These are phyloP conservation scores for Eilema griseolum DNA, from an alignment of 2,888 invertebrate species.

Conservation along the genomic window DNA sequence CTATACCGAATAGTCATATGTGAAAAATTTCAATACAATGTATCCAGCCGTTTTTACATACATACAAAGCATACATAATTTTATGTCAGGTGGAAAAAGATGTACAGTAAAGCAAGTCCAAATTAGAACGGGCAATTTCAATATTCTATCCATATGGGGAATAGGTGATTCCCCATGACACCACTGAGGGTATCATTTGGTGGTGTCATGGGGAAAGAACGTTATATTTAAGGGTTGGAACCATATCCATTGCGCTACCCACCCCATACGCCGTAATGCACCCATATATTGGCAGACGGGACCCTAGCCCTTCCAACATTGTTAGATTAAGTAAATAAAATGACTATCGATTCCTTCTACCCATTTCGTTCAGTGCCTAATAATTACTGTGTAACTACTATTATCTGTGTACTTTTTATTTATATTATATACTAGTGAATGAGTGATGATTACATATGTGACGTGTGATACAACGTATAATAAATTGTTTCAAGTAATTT, in stretches of 20 bases:
- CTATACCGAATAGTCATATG: no score
- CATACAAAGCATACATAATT: no score
- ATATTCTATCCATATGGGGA: not conserved
- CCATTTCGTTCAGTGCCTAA: not conserved
- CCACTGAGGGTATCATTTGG: no score
- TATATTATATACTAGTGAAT: not conserved
- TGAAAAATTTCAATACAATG: no score
- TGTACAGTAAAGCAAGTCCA: not conserved
- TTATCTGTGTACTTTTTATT: not conserved
- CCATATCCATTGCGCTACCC: not conserved
- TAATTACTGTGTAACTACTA: not conserved
- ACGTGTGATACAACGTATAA: conserved; percentile 5
- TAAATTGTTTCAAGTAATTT: conserved; percentile 26
- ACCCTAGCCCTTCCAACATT: conserved; percentile 6
- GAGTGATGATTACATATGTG: conserved; percentile 5
- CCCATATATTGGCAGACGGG: no score
- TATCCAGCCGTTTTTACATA: no score
- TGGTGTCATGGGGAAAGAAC: no score
- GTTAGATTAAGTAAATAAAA: not conserved
- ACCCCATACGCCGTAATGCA: not conserved
- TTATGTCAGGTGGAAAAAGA: not conserved
- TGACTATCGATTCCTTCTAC: not conserved
- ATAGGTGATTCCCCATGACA: no score
- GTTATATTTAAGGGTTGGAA: not conserved
- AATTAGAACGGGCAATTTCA: not conserved